phyloP scores from a whole-genome alignment of 2,888 invertebrate species.

The Tupiocoris notatus region DNA sequence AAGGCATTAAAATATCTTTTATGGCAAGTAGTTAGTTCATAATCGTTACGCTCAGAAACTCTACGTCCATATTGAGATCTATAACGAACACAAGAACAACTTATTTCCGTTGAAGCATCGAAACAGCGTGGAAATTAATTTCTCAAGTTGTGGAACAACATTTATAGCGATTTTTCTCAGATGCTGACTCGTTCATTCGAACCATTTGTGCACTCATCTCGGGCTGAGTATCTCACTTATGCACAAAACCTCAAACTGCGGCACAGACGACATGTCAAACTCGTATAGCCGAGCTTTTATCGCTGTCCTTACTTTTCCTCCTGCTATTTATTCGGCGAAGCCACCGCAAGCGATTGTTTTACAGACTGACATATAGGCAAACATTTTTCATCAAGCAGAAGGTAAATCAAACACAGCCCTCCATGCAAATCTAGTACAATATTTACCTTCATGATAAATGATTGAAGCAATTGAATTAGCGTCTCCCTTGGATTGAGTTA shows the following conservation, averaged over 20 bases:
- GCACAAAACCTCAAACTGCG: not conserved
- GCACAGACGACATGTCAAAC: constrained; percentile 3
- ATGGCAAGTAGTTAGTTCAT: no score
- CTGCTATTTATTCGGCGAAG: constrained; percentile 38
- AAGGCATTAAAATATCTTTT: no score
- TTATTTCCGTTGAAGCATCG: no score
- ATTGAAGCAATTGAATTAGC: constrained; percentile 42
- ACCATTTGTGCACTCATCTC: not conserved
- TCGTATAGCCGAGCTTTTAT: not conserved
- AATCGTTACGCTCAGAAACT: no score
- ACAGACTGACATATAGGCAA: constrained; percentile 44
- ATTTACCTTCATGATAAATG: constrained; percentile 38
- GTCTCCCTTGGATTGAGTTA: constrained; percentile 16
- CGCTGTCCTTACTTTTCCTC: constrained; percentile 9
- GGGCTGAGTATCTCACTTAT: not conserved
- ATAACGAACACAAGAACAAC: no score
- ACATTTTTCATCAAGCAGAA: constrained; percentile 41
- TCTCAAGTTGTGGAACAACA: no score
- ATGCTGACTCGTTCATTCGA: not conserved
- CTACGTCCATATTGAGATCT: no score
- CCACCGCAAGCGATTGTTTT: constrained; percentile 43
- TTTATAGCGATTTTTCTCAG: not conserved
- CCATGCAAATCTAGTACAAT: constrained; percentile 35
- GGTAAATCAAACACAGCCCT: constrained; percentile 40
- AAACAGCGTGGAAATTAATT: no score